Base-by-base conservation (phyloP, 2,888 invertebrate species). In the Pilophorus perplexus region DNA sequence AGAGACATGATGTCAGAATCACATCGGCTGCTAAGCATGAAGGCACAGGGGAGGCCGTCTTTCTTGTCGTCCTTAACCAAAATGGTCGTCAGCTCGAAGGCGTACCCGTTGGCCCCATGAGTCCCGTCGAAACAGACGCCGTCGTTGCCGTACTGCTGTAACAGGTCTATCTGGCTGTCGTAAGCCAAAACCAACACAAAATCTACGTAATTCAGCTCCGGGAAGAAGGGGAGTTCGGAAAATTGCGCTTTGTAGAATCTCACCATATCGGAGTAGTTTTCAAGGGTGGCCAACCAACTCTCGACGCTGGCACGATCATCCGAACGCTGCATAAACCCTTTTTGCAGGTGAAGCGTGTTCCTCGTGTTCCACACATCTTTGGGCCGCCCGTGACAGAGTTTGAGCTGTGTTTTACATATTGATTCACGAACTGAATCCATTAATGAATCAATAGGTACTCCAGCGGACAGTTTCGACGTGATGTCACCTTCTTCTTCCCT, bases 81-180 rank as follows among this genome's bases (percentile, higher is more conserved):
- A 8, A 66, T 40, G 4, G 44, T 55, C 42, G 44, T 71, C 8
- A 69, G 44, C 28, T 68, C 69, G 50, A 69, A 71, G 20, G 70
- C 69, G 52, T 73, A 72, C 5, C 59, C 23, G 66, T 72, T 73
- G 1, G 69, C 22, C n/a, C n/a, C n/a, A 62, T 72, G 73, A 23
- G 72, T 74, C 23, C 71, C 69, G 73, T 73, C 65, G 68, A 75
- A 25, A 66, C 74, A 74, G 27, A 74, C 68, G 65, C 68, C 69
- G 48, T 73, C 67, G n/a, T 48, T 42, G 1, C 72, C 71, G 66
- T 70, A 72, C 60, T 68, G 12, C 18, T 60, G 10, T 8, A 62
- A 23, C 25, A 50, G 20, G 5, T 52, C 18, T 10, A 62, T 6
- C 16, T 62, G 62, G 18, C 12, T 5, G 38, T 50, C 46, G 14